Base-by-base conservation (phyloP, 2,888 invertebrate species). In the Apodemia mormo region DNA sequence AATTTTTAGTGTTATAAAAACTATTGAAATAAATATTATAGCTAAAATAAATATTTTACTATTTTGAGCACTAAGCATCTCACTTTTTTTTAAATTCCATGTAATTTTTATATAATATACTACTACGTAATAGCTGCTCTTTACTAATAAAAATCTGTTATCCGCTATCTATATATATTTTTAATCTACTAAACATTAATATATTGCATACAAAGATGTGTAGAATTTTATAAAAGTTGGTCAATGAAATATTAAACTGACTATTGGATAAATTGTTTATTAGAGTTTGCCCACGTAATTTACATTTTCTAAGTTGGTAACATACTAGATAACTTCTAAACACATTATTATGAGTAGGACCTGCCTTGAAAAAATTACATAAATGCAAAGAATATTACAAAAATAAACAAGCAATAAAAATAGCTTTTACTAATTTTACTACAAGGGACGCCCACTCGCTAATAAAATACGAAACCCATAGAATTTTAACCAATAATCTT, bases 361-460 rank as follows among this genome's bases (percentile, higher is more conserved):
- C 64, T 64, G 64, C 64, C 37, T 64, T n/a, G 58, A 37, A 5
- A 37, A 54, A 33, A 64, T 8, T n/a, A 37, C 37, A 37, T 64
- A 64, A 64, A 64, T 64, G 64, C 64, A 64, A 64, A 33, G 8
- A 37, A 64, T 64, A 64, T 37, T 33, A 37, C 8, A 64, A 64
- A 64, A 64, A 64, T 37, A 64, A 64, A 64, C 64, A 64, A 64
- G 64, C 64, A 37, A 33, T n/a, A 61, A 64, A 40, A 30, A 30
- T 61, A 61, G 30, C 33, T 61, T 40, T 9, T 1, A 4, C 30
- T 58, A 58, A 58, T 29, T 58, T 58, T 30, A 40, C 58, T 58
- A 22, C 4, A 33, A 61, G 14, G 30, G 61, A 61, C 14, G 61
- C 7, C 61, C 61, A 61, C 33, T 37, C 7, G n/a, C 52, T 52